Base-by-base conservation (phyloP, 1,140 invertebrate species). In the Caenorhabditis tropicalis region DNA sequence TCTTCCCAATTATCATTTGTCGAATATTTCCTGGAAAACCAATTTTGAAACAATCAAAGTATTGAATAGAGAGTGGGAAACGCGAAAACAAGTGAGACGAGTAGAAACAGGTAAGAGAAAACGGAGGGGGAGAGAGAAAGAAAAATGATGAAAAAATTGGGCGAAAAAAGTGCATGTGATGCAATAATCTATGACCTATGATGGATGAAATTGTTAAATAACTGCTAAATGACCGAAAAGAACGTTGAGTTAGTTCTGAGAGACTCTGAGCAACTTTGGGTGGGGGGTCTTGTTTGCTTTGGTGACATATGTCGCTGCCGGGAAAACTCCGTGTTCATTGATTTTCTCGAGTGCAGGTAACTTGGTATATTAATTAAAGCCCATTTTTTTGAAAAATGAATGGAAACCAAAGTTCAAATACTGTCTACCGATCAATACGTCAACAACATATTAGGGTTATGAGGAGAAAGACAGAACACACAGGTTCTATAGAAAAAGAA, bases 141-240 rank as follows among this genome's bases (percentile, higher is more conserved):
- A 36, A 60, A 51, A 7, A 16, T 36, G 74, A 21, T 33, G 46
- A 56, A 81, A 21, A 81, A 21, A 27, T 24, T 7, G 36, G 27
- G n/a, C 9, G 49, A 36, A n/a, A 33, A 27, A 51, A 33, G 33
- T 79, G 74, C 29, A 16, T 31, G 79, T 51, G 65, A 74, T 74
- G 65, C 36, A 74, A 74, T 74, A 74, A 74, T 74, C 65, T 43
- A 1, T 46, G 36, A 12, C n/a, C 36, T 27, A 74, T 43, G 58
- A 19, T 7, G 65, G 65, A 2, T 2, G 3, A 36, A 24, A 31
- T 39, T 43, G 65, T 24, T n/a, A 21, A 46, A 46, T 74, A 74
- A 74, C 36, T 74, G 65, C 33, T n/a, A 19, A 43, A 65, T 65
- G 58, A 65, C 58, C 58, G 58, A 65, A 74, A 46, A 46, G 29